These are phyloP conservation scores for Lobophora halterata DNA, from an alignment of 2,888 invertebrate species.

Conservation along the genomic window DNA sequence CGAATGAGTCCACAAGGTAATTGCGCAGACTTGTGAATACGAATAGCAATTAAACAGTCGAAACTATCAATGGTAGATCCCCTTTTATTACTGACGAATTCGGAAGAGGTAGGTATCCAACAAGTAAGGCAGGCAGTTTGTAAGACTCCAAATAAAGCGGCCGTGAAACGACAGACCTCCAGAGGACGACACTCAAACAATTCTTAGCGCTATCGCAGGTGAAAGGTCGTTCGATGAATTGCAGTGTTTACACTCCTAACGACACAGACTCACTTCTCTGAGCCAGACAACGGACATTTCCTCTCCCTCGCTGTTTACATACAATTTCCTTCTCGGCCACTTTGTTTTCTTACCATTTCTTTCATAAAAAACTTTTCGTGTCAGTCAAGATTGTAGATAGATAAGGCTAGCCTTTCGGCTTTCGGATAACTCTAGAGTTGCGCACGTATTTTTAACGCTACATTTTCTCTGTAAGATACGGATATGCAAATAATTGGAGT, in stretches of 20 bases:
- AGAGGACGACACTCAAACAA: conserved; percentile 49
- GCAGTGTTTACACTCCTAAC: conserved; percentile 55
- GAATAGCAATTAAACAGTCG: conserved; percentile 5
- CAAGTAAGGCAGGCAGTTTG: too few species aligned
- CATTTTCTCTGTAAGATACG: background rate
- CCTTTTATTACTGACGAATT: conserved; percentile 4
- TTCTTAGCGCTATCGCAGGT: conserved; percentile 63
- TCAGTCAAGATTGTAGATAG: conserved; percentile 30
- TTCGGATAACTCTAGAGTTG: too few species aligned
- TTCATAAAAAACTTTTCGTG: conserved; percentile 39
- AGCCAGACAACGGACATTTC: conserved; percentile 40
- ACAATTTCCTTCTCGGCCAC: conserved; percentile 21
- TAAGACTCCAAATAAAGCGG: conserved; percentile 38
- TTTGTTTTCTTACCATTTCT: conserved; percentile 44
- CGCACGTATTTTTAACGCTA: conserved; percentile 3
- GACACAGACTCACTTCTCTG: conserved; percentile 35
- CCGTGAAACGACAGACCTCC: conserved; percentile 40
- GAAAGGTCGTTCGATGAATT: conserved; percentile 67
- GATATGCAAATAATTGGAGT: too few species aligned
- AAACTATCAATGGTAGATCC: conserved; percentile 4
- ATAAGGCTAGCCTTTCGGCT: too few species aligned
- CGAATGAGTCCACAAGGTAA: conserved; percentile 34
- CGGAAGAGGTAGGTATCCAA: conserved; percentile 1
- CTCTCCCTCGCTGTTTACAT: conserved; percentile 41
- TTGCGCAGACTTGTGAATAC: conserved; percentile 44